Conservation (phyloP, 2,888 invertebrate genomes). For the Drosophila percnosoma region DNA sequence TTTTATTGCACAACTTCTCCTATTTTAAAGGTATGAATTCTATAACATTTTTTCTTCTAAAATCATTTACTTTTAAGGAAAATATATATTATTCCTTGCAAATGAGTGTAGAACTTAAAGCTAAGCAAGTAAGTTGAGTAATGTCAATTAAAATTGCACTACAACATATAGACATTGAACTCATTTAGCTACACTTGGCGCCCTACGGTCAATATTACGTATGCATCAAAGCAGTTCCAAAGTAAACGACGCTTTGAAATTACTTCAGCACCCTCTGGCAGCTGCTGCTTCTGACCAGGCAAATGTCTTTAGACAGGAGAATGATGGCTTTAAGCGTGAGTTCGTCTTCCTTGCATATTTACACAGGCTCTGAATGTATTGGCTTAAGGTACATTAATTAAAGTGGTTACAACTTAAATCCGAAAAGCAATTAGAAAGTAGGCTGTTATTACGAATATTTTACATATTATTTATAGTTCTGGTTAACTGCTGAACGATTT, state of each 20-base stretch:
- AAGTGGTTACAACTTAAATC: constrained; percentile 43
- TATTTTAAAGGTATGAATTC: not conserved
- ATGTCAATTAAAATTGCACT: not conserved
- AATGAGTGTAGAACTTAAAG: not conserved
- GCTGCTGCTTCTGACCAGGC: constrained; percentile 23
- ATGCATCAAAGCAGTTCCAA: constrained; percentile 22
- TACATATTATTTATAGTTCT: not conserved
- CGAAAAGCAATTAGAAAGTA: not conserved
- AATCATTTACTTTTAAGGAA: not conserved
- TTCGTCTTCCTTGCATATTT: constrained; percentile 9
- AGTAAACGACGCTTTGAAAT: constrained; percentile 48
- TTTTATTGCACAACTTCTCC: not conserved
- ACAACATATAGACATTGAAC: constrained; percentile 4
- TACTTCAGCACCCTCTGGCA: constrained; percentile 32
- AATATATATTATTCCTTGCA: not conserved
- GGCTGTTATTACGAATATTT: not conserved
- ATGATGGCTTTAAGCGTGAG: constrained; percentile 5
- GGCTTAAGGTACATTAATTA: constrained; percentile 38
- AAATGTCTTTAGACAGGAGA: constrained; percentile 17
- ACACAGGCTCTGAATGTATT: constrained; percentile 2
- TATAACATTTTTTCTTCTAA: no score
- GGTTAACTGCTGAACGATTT: not conserved
- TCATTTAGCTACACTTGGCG: constrained; percentile 3
- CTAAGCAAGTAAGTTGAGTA: not conserved
- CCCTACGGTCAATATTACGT: constrained; percentile 19